These are phyloP conservation scores for Lacerta agilis DNA, from an alignment of 2,797 vertebrate genomes.

Conservation along the genomic window DNA sequence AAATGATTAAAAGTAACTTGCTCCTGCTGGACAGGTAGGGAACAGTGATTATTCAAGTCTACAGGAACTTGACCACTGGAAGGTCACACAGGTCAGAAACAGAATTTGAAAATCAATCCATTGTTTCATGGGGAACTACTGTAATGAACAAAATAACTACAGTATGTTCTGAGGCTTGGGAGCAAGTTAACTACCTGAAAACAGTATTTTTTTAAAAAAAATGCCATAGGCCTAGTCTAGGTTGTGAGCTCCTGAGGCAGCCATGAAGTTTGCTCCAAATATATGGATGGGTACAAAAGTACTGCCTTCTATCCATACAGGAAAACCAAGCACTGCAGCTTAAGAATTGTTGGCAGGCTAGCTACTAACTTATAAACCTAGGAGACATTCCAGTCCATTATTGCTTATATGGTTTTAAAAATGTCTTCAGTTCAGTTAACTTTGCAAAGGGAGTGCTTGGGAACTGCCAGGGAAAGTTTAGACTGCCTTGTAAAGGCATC, in stretches of 20 bases:
- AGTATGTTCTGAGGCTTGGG: slow-evolving; percentile 9
- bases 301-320: slow-evolving; percentile 1
- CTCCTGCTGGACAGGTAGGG: neutral
- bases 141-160: slow-evolving; percentile 27
- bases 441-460: too few species aligned
- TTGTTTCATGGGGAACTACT: slow-evolving; percentile 19
- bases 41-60: neutral
- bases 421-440: too few species aligned
- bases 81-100: slow-evolving; percentile 46
- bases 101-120: slow-evolving; percentile 54
- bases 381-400: too few species aligned
- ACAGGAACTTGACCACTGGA: slow-evolving; percentile 1
- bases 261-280: neutral
- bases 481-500: too few species aligned
- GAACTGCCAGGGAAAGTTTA: too few species aligned
- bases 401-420: too few species aligned
- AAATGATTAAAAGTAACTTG: slow-evolving; percentile 7
- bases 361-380: too few species aligned
- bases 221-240: neutral
- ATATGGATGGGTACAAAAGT: neutral
- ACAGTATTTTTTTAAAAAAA: slow-evolving; percentile 19
- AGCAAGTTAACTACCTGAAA: slow-evolving; percentile 37
- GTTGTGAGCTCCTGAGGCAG: slow-evolving; percentile 3
- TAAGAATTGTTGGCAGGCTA: neutral
- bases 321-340: slow-evolving; percentile 5